Conservation (phyloP, 2,113 vertebrate genomes). For the Tetrao urogallus region DNA sequence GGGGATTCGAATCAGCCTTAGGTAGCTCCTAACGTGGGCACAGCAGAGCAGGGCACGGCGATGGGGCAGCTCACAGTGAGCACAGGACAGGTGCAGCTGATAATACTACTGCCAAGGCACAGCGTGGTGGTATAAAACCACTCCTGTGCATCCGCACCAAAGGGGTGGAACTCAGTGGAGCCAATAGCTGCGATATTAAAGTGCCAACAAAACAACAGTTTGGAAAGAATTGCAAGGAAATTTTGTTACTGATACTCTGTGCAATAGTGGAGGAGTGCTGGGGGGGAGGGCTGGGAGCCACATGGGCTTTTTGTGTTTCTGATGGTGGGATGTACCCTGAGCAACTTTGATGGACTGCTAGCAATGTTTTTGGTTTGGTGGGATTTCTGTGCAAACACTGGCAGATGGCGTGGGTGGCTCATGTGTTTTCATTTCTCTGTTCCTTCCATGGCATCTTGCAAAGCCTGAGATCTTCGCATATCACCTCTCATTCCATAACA, state of each 20-base stretch:
- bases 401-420: conserved; percentile 46
- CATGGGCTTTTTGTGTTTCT: conserved; percentile 21
- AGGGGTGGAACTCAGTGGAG: neutral
- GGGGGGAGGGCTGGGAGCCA: neutral
- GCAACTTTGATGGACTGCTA: conserved; percentile 39
- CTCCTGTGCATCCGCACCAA: neutral
- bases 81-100: accelerated
- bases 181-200: neutral
- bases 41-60: neutral
- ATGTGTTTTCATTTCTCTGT: conserved; percentile 39
- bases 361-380: conserved; percentile 57
- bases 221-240: neutral
- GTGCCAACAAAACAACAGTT: neutral
- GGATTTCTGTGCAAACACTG: conserved; percentile 53
- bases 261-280: neutral
- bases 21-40: neutral
- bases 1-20: neutral
- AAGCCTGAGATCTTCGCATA: neutral
- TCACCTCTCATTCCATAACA: neutral
- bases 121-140: neutral
- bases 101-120: neutral
- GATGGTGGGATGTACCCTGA: conserved; percentile 35
- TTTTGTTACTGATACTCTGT: too few relatives aligned
- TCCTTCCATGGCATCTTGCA: neutral
- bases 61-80: accelerated